Base-by-base conservation (phyloP, 2,888 invertebrate genomes). In the Orchesella flavescens region DNA sequence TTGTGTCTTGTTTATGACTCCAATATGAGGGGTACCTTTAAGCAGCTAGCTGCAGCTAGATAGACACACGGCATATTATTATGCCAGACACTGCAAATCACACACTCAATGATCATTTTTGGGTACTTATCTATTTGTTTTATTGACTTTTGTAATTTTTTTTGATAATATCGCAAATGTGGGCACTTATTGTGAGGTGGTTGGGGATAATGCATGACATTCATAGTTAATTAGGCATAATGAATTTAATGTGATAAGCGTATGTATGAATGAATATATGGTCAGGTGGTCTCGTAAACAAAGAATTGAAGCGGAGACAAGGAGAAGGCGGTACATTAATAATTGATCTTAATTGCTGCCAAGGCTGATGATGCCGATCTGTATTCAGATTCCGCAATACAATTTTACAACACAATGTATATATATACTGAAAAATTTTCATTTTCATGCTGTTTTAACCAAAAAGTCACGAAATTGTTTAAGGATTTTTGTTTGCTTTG, bases 281-380 rank as follows among this genome's bases (percentile, higher is more conserved):
- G n/a, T n/a, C n/a, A n/a, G 34, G 34, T 34, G 34, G 7, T 34
- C 34, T 34, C 34, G 34, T 34, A 34, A 34, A 34, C 7, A 59
- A 59, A 19, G 59, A 57, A 57, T 10, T 57, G 57, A 57, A 19
- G n/a, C 66, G 73, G 79, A 65, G 79, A 73, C 79, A 80, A 73
- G 73, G 53, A 72, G 49, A 79, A 79, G 72, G 65, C 61, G 79
- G 79, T 24, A 80, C 79, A 61, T 43, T 34, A 17, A 34, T 74
- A 81, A 81, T 74, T 81, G 81, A 34, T 66, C 61, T 69, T 81
- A 81, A 81, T 81, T 81, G 81, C 81, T 68, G 81, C 74, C 81
- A 81, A 81, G 81, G 81, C 61, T 78, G 53, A 34, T 34, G 34
- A 34, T 34, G 34, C 34, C 7, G 7, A 34, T 34, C 34, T 7